Base-by-base conservation (phyloP, 2,888 invertebrate species). In the Phortica magna region DNA sequence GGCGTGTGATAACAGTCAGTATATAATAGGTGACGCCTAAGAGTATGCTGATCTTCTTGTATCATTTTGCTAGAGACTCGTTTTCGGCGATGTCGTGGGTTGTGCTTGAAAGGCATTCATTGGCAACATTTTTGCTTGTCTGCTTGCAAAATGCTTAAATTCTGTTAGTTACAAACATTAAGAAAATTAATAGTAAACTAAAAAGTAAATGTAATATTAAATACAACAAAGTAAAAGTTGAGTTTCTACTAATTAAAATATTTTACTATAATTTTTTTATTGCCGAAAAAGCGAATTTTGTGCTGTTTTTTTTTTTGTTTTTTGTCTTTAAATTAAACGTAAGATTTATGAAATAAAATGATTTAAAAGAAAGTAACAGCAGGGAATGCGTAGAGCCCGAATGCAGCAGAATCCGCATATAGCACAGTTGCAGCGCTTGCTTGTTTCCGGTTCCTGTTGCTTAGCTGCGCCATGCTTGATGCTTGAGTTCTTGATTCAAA, bases 161-260 rank as follows among this genome's bases (percentile, higher is more conserved):
- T 61, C 19, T 10, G 61, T 61, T 61, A 61, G 19, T 61, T 61
- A 61, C 61, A 70, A 70, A 48, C 31, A 70, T 70, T 43, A 42
- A 48, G 19, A 53, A 70, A 14, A 12, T 22, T 42, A 41, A 61
- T 1, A 7, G 10, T 17, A 19, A 61, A 61, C 61, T 61, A 19
- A 61, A 61, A 19, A 19, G 19, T 17, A 19, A 61, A 17, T 19
- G 6, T 55, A 55, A 55, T 6, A 14, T 48, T 10, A 53, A 73
- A 73, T n/a, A 73, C 55, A 19, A 57, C 7, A 57, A 57, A 10
- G 41, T 14, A 57, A 73, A 19, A 43, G 9, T 43, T 48, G 5
- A 22, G 19, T 73, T 73, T 57, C 14, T 48, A 14, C 2, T 48
- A 12, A 48, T 14, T 48, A 48, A 48, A 48, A 3, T 48, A 48